phyloP scores from a whole-genome alignment of 2,113 vertebrate genomes.

The Cephalopterus ornatus region DNA sequence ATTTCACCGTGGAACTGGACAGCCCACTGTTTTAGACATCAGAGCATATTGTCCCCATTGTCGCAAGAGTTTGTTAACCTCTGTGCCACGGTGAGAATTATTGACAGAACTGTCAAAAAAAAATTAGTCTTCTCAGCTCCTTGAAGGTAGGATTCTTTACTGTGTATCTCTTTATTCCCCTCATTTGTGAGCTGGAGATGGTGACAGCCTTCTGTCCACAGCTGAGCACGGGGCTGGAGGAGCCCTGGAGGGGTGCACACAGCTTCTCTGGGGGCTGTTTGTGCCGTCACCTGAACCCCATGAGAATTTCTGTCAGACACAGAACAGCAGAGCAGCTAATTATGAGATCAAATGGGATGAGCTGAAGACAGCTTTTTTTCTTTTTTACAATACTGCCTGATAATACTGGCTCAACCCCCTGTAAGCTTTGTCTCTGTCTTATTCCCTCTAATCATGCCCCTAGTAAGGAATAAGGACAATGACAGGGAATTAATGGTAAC shows the following conservation, averaged over 20 bases:
- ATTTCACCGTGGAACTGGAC: neutral
- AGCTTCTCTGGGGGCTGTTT: neutral
- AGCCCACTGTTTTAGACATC: neutral
- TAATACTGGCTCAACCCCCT: neutral
- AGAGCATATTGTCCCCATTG: neutral
- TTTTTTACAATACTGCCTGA: neutral
- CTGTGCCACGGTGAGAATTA: neutral
- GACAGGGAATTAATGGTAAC: neutral
- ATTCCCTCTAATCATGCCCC: neutral
- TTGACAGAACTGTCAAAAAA: neutral
- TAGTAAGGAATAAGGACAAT: neutral
- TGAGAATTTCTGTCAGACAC: neutral
- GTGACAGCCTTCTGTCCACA: neutral
- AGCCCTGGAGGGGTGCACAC: neutral
- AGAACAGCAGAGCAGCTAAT: neutral
- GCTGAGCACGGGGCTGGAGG: neutral
- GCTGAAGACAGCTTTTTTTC: neutral
- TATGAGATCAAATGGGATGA: neutral
- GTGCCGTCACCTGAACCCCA: rapidly evolving
- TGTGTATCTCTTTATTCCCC: neutral
- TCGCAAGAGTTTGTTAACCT: neutral
- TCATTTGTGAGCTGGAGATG: neutral
- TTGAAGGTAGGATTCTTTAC: neutral
- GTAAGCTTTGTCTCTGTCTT: neutral
- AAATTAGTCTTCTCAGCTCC: neutral